Evolutionary conservation across 1,140 invertebrate species (phyloP), one percentile per base, ranked within the genome.

Genomic region (Piezodorus guildinii): DNA sequence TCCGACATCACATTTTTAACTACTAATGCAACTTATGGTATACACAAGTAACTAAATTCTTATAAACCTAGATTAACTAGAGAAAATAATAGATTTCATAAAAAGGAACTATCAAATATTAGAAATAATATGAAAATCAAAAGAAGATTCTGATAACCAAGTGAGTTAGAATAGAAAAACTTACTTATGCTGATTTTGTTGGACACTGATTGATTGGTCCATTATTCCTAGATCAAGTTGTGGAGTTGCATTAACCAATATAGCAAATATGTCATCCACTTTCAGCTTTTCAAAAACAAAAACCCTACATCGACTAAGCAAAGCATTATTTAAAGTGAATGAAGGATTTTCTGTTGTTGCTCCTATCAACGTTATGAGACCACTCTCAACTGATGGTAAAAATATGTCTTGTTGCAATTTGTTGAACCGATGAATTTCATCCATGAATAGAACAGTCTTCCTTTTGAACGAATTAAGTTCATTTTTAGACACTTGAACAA

Each of bases 331-430:
- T 30, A 92, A 79, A 71, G 82, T 84, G 72, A 91, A 92, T 1
- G 88, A 91, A 49, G 90, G 90, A 76, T 92, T 93, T 75, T 93
- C 89, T 60, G 90, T 93, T 2, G 90, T 93, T 0, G 90, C 90
- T 44, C 90, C 90, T 64, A 93, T 82, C 54, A 93, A 73, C 30
- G 79, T 85, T n/a, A 93, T 84, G 9, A 82, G 85, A 0, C 90
- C 89, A 72, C 82, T 83, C 75, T 92, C 90, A 25, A 92, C 83
- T 74, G 88, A 83, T 15, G 86, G 82, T 54, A 92, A 71, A 74
- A 92, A 88, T 60, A 82, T 82, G 72, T 93, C 90, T 70, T 86
- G 85, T 69, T 90, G 88, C 58, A 81, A 73, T 76, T 91, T 91
- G 73, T 91, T 92, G 69, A 93, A 93, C 43, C 89, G 80, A 73